Conservation (phyloP, 2,888 invertebrate species). For the Tuta absoluta region DNA sequence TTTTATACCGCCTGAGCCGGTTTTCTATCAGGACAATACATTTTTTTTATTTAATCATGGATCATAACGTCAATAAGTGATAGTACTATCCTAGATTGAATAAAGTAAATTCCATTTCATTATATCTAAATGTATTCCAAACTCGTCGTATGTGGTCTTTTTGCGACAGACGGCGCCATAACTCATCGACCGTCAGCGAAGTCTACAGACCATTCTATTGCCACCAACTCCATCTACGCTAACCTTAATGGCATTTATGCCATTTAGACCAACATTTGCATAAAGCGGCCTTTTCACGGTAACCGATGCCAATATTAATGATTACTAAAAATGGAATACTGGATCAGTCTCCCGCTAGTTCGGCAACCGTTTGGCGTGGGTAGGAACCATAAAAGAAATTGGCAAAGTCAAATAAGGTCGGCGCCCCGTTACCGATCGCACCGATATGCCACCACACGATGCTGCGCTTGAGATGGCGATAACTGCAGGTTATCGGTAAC, state of each 20-base stretch:
- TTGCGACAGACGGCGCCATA: constrained; percentile 2
- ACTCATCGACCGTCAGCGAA: neutral
- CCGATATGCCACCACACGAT: constrained; percentile 36
- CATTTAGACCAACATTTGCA: constrained; percentile 15
- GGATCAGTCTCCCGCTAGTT: constrained; percentile 34
- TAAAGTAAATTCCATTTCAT: neutral
- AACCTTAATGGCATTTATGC: neutral
- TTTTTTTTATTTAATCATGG: too few relatives aligned
- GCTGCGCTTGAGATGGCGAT: constrained; percentile 35
- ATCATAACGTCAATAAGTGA: too few relatives aligned
- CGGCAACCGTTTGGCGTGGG: constrained; percentile 54
- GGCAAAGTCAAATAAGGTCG: constrained; percentile 57
- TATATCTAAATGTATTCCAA: constrained; percentile 12
- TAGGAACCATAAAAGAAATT: constrained; percentile 54
- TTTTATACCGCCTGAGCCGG: too few relatives aligned
- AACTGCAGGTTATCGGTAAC: constrained; percentile 24
- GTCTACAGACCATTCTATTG: neutral
- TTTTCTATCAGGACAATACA: too few relatives aligned
- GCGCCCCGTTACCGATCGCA: constrained; percentile 55
- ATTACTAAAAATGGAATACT: constrained; percentile 25
- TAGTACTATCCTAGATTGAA: too few relatives aligned
- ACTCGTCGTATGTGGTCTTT: constrained; percentile 11
- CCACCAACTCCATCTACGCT: constrained; percentile 1
- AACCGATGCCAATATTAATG: constrained; percentile 7
- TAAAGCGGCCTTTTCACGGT: constrained; percentile 6